Evolutionary conservation across 2,113 vertebrate genomes (phyloP), one percentile per base, ranked within the genome.

Genomic region (Anser brachyrhynchus): DNA sequence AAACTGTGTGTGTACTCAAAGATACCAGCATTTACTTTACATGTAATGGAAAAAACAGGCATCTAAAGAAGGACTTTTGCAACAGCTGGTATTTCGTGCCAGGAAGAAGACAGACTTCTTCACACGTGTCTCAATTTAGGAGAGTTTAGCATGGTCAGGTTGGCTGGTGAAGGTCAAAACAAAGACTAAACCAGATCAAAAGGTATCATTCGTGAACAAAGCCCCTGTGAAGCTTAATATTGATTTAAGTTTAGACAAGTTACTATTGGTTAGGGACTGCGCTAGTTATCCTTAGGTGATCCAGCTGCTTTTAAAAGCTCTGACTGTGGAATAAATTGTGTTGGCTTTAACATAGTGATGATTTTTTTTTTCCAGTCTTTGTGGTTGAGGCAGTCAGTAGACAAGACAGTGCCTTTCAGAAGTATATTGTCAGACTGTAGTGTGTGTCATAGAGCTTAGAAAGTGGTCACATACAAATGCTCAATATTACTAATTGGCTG

Each of bases 31-130:
- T 96, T 96, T 96, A 64, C 82, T 94, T 94, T 93, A 43, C 4
- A 7, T 73, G 88, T 87, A 89, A 96, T 91, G 93, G 95, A 87
- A 95, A 97, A 96, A 90, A 17, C n/a, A 88, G 59, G 78, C 71
- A 65, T 39, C 41, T 77, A 58, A 78, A 76, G 26, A 91, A 35
- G 15, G 69, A 72, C 43, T 3, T 22, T 73, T 65, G 55, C 37
- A 70, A n/a, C 39, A 77, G 58, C 88, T 91, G 54, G 51, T 73
- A 62, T 52, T 55, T 59, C 65, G 33, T 66, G 74, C 62, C 62
- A 87, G 52, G 49, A n/a, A 44, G 29, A 26, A 13, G 33, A 35
- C 57, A 58, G 90, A 86, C 26, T 29, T 54, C 78, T 79, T 84
- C 37, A 46, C 19, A 1, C 73, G 14, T 13, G 41, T 59, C 61